Percentiles rank a stretch among this genome's conserved stretches.
phyloP scores from a whole-genome alignment of 2,888 invertebrate species.

The Lucinisca nassula region DNA sequence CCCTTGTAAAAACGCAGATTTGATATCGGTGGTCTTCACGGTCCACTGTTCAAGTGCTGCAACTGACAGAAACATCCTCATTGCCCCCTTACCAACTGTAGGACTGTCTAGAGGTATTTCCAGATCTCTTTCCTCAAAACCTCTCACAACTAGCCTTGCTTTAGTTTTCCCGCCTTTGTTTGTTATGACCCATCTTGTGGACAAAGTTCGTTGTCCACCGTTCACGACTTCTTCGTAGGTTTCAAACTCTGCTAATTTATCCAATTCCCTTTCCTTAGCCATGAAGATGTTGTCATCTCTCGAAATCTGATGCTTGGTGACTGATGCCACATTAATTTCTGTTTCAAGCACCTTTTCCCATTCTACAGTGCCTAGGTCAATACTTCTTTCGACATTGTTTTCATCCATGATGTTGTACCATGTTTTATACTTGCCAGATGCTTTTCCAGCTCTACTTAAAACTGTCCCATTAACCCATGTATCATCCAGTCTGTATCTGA shows the following conservation, averaged over 20 bases:
- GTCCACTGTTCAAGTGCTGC: conserved; percentile 56
- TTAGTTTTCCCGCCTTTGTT: conserved; percentile 36
- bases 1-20: conserved; percentile 66
- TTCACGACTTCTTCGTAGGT: conserved; percentile 29
- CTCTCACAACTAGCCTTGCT: conserved; percentile 35
- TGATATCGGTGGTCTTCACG: conserved; percentile 68
- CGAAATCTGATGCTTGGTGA: background rate
- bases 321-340: background rate
- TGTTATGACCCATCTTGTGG: conserved; percentile 34
- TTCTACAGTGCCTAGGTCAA: background rate
- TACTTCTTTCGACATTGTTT: conserved; percentile 8
- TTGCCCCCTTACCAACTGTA: conserved; percentile 49
- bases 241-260: conserved; percentile 30
- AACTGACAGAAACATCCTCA: conserved; percentile 52
- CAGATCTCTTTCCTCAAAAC: conserved; percentile 36
- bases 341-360: conserved; percentile 7
- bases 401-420: conserved; percentile 41
- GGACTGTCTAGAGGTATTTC: conserved; percentile 37
- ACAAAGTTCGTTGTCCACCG: conserved; percentile 33
- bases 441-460: conserved; percentile 29
- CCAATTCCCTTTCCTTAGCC: conserved; percentile 41
- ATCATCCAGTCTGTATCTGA: background rate
- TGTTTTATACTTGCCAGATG: conserved; percentile 28
- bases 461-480: conserved; percentile 25
- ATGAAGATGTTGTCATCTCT: background rate